A percentile compares a stretch with the other conserved stretches of the same genome.
Conservation (phyloP, 2,797 vertebrate genomes). For the Echiichthys vipera region DNA sequence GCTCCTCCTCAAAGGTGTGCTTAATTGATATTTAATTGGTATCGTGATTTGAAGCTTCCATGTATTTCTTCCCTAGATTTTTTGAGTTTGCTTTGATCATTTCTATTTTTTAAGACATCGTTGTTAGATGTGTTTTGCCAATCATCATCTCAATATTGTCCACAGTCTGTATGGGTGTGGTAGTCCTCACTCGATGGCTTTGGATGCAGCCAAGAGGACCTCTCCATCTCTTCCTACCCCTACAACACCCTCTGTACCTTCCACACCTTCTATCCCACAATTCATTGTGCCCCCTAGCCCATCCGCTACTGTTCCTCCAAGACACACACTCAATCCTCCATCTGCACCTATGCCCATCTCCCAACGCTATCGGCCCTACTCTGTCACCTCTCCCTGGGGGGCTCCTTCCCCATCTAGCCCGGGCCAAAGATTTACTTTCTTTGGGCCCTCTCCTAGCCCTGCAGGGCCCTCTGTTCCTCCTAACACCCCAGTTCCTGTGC, state of each 20-base stretch:
- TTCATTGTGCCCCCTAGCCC: constrained; percentile 80
- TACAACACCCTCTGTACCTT: constrained; percentile 72
- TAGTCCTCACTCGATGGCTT: constrained; percentile 88
- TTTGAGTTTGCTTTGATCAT: constrained; percentile 46
- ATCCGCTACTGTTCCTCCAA: constrained; percentile 67
- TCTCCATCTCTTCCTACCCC: constrained; percentile 82
- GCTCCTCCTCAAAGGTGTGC: neutral
- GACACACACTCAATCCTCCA: constrained; percentile 74
- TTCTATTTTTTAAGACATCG: constrained; percentile 16
- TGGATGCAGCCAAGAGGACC: constrained; percentile 84
- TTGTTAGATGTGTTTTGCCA: constrained; percentile 54
- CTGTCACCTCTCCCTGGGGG: constrained; percentile 84
- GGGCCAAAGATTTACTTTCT: constrained; percentile 69
- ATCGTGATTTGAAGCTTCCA: neutral
- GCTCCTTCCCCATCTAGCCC: constrained; percentile 77
- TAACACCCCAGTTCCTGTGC: constrained; percentile 74
- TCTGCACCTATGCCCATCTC: constrained; percentile 87
- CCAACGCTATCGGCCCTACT: constrained; percentile 92
- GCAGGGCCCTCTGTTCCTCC: constrained; percentile 70
- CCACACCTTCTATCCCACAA: constrained; percentile 71
- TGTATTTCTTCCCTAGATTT: constrained; percentile 54
- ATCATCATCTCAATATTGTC: constrained; percentile 79
- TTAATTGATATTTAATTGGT: neutral
- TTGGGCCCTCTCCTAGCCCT: constrained; percentile 67
- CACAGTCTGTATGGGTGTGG: constrained; percentile 94